Percentiles rank a stretch among this genome's conserved stretches.
phyloP scores from a whole-genome alignment of 2,797 vertebrate species.

The Anomalospiza imberbis region DNA sequence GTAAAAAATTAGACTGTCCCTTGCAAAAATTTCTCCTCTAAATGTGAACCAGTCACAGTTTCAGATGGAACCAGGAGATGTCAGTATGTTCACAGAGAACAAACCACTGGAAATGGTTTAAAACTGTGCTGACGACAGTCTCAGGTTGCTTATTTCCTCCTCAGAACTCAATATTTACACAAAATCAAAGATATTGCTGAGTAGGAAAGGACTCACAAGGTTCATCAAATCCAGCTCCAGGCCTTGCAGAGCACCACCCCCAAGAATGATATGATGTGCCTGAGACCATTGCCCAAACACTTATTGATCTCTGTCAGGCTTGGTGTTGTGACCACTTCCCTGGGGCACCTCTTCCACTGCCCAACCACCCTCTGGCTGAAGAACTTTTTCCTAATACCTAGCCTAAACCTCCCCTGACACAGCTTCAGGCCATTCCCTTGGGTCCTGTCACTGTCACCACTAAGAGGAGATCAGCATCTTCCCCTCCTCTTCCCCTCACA shows the following conservation, averaged over 20 bases:
- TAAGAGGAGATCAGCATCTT: background rate
- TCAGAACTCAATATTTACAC: background rate
- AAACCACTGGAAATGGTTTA: background rate
- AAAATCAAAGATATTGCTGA: background rate
- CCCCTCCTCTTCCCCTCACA: accelerated
- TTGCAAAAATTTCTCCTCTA: background rate
- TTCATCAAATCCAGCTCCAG: background rate
- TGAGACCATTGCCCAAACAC: background rate
- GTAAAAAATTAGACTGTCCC: background rate
- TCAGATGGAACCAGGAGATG: conserved; percentile 65
- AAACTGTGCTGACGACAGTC: background rate
- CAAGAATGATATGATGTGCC: background rate
- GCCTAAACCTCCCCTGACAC: background rate
- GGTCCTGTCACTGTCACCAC: background rate
- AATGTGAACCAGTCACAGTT: background rate
- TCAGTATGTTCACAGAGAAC: conserved; percentile 54
- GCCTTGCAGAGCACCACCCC: background rate
- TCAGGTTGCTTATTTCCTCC: background rate
- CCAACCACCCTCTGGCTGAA: too few species aligned
- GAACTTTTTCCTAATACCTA: background rate
- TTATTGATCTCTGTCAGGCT: background rate
- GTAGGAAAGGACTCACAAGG: background rate
- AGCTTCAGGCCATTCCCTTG: accelerated
- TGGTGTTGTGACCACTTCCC: too few species aligned
- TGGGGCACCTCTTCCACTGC: background rate